Evolutionary conservation across 2,797 vertebrate species (phyloP).

Genomic region (Scomberomorus guttatus): DNA sequence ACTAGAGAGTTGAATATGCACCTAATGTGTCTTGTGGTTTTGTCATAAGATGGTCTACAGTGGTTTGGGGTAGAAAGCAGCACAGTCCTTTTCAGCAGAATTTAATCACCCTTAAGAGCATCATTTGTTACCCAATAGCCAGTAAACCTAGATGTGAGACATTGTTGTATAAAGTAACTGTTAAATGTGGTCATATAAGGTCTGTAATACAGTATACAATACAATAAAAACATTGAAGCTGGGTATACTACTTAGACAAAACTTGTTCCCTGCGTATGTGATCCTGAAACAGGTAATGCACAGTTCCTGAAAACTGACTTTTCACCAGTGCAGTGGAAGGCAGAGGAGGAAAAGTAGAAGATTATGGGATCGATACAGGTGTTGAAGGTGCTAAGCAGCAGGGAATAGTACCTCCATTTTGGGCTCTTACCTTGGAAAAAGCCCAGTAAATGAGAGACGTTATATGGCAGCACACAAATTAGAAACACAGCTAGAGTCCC

Average conservation of each 20-base stretch:
- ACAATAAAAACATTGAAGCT: not conserved
- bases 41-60: not conserved
- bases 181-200: not conserved
- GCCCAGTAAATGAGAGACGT: constrained; percentile 84
- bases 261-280: not conserved
- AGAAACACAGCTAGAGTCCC: constrained; percentile 87
- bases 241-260: not conserved
- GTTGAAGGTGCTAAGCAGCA: constrained; percentile 87
- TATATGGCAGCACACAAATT: constrained; percentile 88
- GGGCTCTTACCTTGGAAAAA: constrained; percentile 72
- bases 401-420: constrained; percentile 82
- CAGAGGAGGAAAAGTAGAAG: constrained; percentile 80
- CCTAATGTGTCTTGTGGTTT: constrained; percentile 30
- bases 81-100: not conserved
- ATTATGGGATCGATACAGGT: constrained; percentile 89
- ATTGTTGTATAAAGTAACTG: not conserved
- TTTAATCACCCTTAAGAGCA: not conserved
- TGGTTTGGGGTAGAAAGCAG: not conserved
- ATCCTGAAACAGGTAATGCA: fast-evolving
- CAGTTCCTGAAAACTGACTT: constrained; percentile 56
- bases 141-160: not conserved
- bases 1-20: constrained; percentile 39
- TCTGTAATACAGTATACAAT: not conserved
- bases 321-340: constrained; percentile 62
- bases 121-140: not conserved